Evolutionary conservation across 2,113 vertebrate genomes (phyloP).

Genomic region (Poecilia latipinna): DNA sequence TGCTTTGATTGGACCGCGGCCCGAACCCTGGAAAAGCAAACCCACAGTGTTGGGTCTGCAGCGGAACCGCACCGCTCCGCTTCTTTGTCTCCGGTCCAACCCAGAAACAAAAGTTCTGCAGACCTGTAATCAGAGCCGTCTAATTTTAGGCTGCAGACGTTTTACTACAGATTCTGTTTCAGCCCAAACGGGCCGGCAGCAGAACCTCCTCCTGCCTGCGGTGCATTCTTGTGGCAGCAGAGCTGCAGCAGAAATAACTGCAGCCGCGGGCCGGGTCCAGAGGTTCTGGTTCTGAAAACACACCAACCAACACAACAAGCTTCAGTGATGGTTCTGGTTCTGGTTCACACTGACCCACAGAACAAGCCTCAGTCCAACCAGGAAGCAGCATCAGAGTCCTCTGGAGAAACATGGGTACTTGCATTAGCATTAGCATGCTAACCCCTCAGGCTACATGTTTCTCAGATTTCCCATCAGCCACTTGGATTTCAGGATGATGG

Average conservation of each 20-base stretch:
- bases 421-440: too few relatives aligned
- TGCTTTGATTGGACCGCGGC: conserved; percentile 12
- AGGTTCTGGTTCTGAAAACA: background rate
- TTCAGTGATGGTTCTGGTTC: too few relatives aligned
- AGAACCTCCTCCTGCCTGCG: conserved; percentile 21
- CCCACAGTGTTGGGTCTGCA: background rate
- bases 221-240: conserved; percentile 61
- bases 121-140: background rate
- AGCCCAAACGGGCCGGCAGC: conserved; percentile 19
- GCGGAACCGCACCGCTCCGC: background rate
- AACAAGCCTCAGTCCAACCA: background rate
- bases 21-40: conserved; percentile 1
- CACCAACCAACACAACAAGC: too few relatives aligned
- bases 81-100: background rate
- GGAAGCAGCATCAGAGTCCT: background rate
- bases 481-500: too few relatives aligned
- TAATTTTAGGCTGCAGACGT: background rate
- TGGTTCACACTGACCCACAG: too few relatives aligned
- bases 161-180: background rate
- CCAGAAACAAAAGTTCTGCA: background rate
- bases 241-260: conserved; percentile 50
- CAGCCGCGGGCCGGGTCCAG: conserved; percentile 13
- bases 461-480: too few relatives aligned
- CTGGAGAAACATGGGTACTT: too few relatives aligned
- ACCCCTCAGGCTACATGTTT: too few relatives aligned